phyloP scores from a whole-genome alignment of 2,797 vertebrate genomes.

The Sarcophilus harrisii region DNA sequence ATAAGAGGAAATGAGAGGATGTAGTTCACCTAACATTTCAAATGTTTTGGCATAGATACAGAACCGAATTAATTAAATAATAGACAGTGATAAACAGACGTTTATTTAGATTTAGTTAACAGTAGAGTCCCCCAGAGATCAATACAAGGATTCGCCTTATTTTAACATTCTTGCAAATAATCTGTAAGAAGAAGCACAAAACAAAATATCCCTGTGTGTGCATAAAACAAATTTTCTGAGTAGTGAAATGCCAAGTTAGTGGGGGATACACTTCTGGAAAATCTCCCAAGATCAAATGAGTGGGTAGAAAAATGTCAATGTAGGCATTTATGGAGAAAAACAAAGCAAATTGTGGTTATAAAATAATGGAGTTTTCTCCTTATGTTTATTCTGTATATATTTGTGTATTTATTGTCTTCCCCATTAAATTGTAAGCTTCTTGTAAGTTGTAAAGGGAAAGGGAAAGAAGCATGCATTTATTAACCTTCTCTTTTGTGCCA shows the following conservation, averaged over 20 bases:
- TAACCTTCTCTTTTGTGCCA: not conserved
- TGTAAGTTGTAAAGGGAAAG: not conserved
- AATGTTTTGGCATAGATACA: constrained; percentile 73
- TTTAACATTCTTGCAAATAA: constrained; percentile 80
- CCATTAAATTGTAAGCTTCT: not conserved
- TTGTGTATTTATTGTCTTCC: not conserved
- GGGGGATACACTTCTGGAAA: constrained; percentile 65
- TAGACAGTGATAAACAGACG: constrained; percentile 75
- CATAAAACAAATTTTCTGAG: constrained; percentile 72
- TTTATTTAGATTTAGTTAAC: constrained; percentile 75
- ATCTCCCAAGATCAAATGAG: constrained; percentile 65
- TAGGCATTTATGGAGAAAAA: not conserved
- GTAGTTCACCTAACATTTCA: constrained; percentile 77
- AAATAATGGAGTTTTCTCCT: not conserved
- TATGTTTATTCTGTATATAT: not conserved
- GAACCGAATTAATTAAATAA: constrained; percentile 79
- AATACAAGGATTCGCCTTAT: constrained; percentile 72
- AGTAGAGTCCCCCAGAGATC: constrained; percentile 75
- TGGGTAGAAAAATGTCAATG: constrained; percentile 28
- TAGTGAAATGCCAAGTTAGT: constrained; percentile 72
- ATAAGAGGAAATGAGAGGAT: constrained; percentile 60
- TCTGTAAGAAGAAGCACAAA: constrained; percentile 55
- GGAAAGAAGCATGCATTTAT: not conserved
- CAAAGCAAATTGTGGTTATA: not conserved
- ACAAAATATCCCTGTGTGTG: constrained; percentile 59